A percentile compares a stretch with the other conserved stretches of the same genome.
phyloP scores from a whole-genome alignment of 2,797 vertebrate species.

The Enteromius argenteus region DNA sequence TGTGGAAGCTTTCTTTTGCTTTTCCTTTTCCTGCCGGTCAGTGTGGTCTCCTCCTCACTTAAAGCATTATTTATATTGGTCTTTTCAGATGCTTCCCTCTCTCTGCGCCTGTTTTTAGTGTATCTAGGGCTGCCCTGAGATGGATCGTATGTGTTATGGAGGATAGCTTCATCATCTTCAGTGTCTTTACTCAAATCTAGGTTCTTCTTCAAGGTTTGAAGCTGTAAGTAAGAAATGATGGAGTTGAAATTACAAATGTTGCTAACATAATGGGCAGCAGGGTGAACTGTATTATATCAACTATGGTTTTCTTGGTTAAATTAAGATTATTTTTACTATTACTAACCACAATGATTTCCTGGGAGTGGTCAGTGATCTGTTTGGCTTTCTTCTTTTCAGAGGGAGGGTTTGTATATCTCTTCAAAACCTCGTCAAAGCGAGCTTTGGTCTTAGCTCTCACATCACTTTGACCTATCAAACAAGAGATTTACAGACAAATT shows the following conservation, averaged over 20 bases:
- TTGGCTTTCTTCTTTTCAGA: conserved; percentile 80
- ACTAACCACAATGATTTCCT: conserved; percentile 86
- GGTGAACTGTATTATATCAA: neutral
- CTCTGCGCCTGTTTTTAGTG: conserved; percentile 83
- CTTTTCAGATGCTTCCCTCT: conserved; percentile 77
- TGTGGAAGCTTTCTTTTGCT: conserved; percentile 75
- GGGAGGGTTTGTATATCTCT: conserved; percentile 78
- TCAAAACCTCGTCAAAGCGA: conserved; percentile 89
- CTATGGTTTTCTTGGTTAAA: neutral
- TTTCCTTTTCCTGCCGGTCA: conserved; percentile 75
- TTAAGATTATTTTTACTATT: neutral
- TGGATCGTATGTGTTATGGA: conserved; percentile 77
- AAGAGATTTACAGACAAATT: neutral
- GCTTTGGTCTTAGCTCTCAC: conserved; percentile 89
- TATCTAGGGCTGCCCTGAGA: conserved; percentile 81
- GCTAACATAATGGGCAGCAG: neutral
- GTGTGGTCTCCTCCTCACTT: conserved; percentile 72
- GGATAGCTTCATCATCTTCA: conserved; percentile 80
- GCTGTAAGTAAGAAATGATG: conserved; percentile 72
- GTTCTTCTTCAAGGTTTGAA: conserved; percentile 83
- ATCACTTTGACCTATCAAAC: conserved; percentile 85
- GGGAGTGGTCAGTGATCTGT: conserved; percentile 75
- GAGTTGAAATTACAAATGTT: neutral
- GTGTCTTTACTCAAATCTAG: conserved; percentile 81
- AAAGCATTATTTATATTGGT: conserved; percentile 75